A percentile compares a stretch with the other conserved stretches of the same genome.
phyloP scores from a whole-genome alignment of 2,797 vertebrate species.

The Nothura maculosa region DNA sequence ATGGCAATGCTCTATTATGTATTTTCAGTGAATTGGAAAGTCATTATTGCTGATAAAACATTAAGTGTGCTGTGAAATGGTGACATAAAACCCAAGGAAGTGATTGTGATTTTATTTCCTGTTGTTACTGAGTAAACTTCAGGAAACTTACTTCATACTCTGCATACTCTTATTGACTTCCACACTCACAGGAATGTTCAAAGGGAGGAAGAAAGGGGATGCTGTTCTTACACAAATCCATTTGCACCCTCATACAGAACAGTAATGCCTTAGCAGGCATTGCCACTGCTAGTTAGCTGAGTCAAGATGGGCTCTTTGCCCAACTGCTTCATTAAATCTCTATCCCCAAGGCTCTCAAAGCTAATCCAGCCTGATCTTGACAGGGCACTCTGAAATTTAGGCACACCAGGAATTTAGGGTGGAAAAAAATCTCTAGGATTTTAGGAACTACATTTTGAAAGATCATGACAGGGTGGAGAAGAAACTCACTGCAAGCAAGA shows the following conservation, averaged over 20 bases:
- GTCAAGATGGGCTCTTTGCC: background rate
- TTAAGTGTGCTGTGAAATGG: constrained; percentile 13
- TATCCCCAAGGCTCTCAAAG: background rate
- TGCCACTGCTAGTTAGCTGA: background rate
- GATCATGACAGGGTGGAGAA: background rate
- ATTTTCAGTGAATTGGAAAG: constrained; percentile 45
- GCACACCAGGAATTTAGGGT: background rate
- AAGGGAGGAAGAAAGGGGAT: background rate
- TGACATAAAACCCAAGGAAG: constrained; percentile 11
- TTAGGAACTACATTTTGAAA: background rate
- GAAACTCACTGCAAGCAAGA: background rate
- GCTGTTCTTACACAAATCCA: background rate
- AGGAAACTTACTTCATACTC: background rate
- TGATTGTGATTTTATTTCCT: background rate
- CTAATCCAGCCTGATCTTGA: background rate
- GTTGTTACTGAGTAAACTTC: background rate
- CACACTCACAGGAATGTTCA: background rate
- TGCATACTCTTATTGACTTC: background rate
- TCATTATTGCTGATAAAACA: constrained; percentile 41
- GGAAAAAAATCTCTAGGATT: background rate
- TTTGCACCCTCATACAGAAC: rapidly evolving
- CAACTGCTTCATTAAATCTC: background rate
- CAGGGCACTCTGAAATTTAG: background rate
- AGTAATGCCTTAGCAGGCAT: background rate
- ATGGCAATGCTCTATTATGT: constrained; percentile 17